These are phyloP conservation scores for Punctoribates punctum DNA, from an alignment of 2,888 invertebrate species.

Conservation along the genomic window DNA sequence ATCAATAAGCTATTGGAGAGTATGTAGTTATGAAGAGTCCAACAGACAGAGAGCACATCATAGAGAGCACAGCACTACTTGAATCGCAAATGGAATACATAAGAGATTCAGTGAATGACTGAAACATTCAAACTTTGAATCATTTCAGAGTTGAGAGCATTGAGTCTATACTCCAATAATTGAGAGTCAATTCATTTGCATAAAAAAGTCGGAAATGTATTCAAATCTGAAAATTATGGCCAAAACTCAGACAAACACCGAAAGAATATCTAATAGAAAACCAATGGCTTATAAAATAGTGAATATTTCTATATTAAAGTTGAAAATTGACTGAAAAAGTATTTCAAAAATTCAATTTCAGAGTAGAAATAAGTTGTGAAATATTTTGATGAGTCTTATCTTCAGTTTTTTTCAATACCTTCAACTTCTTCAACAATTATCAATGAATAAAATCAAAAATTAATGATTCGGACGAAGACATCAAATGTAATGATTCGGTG, in stretches of 20 bases:
- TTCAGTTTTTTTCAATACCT: too few relatives aligned
- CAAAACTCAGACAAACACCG: not conserved
- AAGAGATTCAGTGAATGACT: not conserved
- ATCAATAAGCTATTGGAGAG: slow-evolving; percentile 3
- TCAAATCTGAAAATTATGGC: not conserved
- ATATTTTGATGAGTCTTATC: too few relatives aligned
- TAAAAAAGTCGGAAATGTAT: not conserved
- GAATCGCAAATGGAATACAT: slow-evolving; percentile 23
- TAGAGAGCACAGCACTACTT: not conserved
- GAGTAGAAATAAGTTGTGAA: too few relatives aligned
- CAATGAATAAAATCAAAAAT: too few relatives aligned
- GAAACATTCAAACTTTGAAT: not conserved
- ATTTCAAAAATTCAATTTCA: too few relatives aligned
- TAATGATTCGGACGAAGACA: too few relatives aligned
- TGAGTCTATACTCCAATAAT: not conserved
- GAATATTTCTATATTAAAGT: too few relatives aligned
- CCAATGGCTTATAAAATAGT: too few relatives aligned
- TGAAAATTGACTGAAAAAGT: too few relatives aligned
- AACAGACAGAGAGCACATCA: not conserved
- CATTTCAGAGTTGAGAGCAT: not conserved
- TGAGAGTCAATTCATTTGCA: not conserved
- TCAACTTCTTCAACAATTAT: too few relatives aligned
- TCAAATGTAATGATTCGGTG: not conserved
- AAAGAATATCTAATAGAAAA: not conserved
- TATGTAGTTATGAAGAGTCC: not conserved